Evolutionary conservation across 2,888 invertebrate species (phyloP), one percentile per base, ranked within the genome.

Genomic region (Apomyelois bistriatella): DNA sequence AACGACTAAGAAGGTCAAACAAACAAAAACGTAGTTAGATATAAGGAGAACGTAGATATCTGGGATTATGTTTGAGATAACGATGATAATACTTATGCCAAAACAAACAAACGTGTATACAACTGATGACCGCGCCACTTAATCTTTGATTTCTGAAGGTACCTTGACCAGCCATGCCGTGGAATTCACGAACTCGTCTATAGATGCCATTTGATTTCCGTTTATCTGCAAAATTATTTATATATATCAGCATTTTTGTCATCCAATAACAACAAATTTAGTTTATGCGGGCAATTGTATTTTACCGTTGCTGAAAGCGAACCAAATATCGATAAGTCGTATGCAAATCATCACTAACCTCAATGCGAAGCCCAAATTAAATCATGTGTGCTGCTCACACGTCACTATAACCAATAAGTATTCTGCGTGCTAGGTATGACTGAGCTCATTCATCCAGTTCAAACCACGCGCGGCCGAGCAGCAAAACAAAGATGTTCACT

Each of bases 161-260:
- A 90, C 89, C 89, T 90, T 89, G 68, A 87, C 76, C 66, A 90
- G 85, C 89, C 89, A 89, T 76, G 84, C 77, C 53, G 86, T 81
- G 56, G 89, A 89, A 76, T 80, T 83, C 70, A 88, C 89, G 71
- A 89, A 83, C 77, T 90, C 89, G 71, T 90, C 89, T 72, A 90
- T 62, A 13, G 88, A 88, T 69, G 82, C 74, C 87, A 86, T 88
- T 75, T 71, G 59, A 56, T 68, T 60, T 43, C 46, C 58, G 57
- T 60, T 56, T 63, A 74, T 74, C 82, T 82, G 81, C 70, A 81
- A 80, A 73, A 61, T 62, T 58, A 58, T 56, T 56, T 52, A 58
- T 15, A 16, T 6, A 32, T 16, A 41, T 12, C 15, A 48, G 5
- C 22, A 37, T 36, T 36, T 16, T 32, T 32, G 8, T 8, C 15